Conservation (phyloP, 2,113 vertebrate genomes). For the Oncorhynchus clarkii region DNA sequence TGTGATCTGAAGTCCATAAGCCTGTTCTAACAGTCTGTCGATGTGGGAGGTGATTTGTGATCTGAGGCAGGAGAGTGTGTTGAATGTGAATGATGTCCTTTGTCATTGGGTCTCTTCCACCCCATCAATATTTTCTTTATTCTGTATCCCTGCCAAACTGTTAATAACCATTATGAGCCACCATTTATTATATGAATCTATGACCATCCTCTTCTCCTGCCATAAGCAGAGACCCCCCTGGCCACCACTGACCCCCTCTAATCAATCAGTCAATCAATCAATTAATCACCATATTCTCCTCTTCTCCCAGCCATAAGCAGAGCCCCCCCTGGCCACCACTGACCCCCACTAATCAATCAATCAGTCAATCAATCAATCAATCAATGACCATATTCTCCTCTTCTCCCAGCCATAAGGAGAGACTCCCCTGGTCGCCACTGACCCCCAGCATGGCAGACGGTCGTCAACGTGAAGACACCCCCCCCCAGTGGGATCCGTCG, state of each 20-base stretch:
- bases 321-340: not conserved
- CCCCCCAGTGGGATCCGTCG: conserved; percentile 88
- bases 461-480: conserved; percentile 87
- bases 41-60: not conserved
- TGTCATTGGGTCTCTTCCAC: not conserved
- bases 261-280: too few relatives aligned
- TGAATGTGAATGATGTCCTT: not conserved
- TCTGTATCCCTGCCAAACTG: not conserved
- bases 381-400: not conserved
- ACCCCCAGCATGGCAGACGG: conserved; percentile 87
- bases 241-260: too few relatives aligned
- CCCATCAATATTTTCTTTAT: not conserved
- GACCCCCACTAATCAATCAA: too few relatives aligned
- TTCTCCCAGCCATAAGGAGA: not conserved
- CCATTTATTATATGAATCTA: too few relatives aligned
- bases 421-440: conserved; percentile 42
- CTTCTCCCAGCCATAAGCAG: too few relatives aligned
- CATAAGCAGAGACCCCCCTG: too few relatives aligned
- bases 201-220: too few relatives aligned
- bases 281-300: too few relatives aligned
- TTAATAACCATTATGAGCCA: too few relatives aligned
- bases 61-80: not conserved
- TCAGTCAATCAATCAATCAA: too few relatives aligned
- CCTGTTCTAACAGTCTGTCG: not conserved
- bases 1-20: not conserved